Evolutionary conservation across 2,797 vertebrate species (phyloP).

Genomic region (Gymnodraco acuticeps): DNA sequence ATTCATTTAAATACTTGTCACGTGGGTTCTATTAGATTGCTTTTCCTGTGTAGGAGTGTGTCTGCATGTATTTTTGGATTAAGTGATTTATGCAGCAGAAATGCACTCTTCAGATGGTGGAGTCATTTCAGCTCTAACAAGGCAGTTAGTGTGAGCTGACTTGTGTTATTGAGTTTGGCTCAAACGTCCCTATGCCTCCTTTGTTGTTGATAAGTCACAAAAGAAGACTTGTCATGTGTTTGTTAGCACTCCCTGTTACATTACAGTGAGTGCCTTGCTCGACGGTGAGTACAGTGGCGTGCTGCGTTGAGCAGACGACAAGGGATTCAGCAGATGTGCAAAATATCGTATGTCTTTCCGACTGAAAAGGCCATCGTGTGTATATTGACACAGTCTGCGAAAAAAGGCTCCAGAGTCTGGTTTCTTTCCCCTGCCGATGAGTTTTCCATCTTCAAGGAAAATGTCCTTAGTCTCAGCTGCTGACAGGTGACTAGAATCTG

Average conservation of each 20-base stretch:
- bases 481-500: conserved; percentile 78
- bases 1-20: background rate
- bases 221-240: conserved; percentile 23
- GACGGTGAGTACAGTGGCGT: conserved; percentile 39
- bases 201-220: conserved; percentile 14
- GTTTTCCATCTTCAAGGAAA: conserved; percentile 74
- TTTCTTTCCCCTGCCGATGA: conserved; percentile 70
- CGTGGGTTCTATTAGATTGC: background rate
- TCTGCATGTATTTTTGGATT: conserved; percentile 15
- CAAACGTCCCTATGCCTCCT: background rate
- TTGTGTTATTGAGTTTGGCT: conserved; percentile 22
- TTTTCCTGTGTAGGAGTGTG: background rate
- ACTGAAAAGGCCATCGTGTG: conserved; percentile 76
- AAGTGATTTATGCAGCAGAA: conserved; percentile 14
- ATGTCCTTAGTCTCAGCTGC: conserved; percentile 66
- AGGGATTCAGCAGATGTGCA: conserved; percentile 85
- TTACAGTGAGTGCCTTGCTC: conserved; percentile 28
- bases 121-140: conserved; percentile 24
- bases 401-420: conserved; percentile 62
- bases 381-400: conserved; percentile 79
- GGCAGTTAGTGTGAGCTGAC: conserved; percentile 6
- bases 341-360: conserved; percentile 78
- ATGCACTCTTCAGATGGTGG: conserved; percentile 2
- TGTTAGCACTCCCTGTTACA: conserved; percentile 43
- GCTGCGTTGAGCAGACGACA: conserved; percentile 52